Base-by-base conservation (phyloP, 2,888 invertebrate genomes). In the Caenorhabditis sulstoni region DNA sequence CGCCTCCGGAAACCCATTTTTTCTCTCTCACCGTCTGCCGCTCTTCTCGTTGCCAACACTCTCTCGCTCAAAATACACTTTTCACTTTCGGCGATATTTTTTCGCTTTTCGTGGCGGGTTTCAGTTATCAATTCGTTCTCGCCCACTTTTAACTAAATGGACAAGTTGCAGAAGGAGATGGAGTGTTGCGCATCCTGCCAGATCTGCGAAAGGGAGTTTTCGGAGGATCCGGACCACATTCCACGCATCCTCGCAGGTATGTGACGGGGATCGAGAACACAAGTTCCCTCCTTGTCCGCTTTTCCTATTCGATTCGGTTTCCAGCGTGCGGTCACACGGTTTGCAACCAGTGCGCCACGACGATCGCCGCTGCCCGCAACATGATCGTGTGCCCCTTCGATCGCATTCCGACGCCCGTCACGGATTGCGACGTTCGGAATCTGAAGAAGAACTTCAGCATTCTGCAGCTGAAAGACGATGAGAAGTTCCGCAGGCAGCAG, bases 281-380 rank as follows among this genome's bases (percentile, higher is more conserved):
- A n/a, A n/a, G n/a, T n/a, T n/a, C n/a, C n/a, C n/a, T n/a, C n/a
- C n/a, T n/a, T n/a, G 8, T 11, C 18, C 35, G 16, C 11, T 18
- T 35, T 35, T 44, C 18, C n/a, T 9, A 11, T 44, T 18, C n/a
- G n/a, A n/a, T n/a, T n/a, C n/a, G n/a, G n/a, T n/a, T 39, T 67
- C 18, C 67, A 59, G 67, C 50, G n/a, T 68, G 67, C 47, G 67
- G 67, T 2, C 67, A 68, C 35, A 59, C 67, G n/a, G 3, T 68
- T 0, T 68, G 67, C n/a, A 50, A 58, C 2, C 37, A 52, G 23
- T 68, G 67, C 22, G 52, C 57, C 16, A 18, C 14, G 14, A 20
- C 37, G 14, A 68, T 68, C n/a, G 16, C 7, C 29, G 41, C 12
- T 41, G 3, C 41, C 11, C 11, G n/a, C n/a, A n/a, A n/a, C n/a